Conservation (phyloP, 1,140 invertebrate species). For the Drosophila kurseongensis region DNA sequence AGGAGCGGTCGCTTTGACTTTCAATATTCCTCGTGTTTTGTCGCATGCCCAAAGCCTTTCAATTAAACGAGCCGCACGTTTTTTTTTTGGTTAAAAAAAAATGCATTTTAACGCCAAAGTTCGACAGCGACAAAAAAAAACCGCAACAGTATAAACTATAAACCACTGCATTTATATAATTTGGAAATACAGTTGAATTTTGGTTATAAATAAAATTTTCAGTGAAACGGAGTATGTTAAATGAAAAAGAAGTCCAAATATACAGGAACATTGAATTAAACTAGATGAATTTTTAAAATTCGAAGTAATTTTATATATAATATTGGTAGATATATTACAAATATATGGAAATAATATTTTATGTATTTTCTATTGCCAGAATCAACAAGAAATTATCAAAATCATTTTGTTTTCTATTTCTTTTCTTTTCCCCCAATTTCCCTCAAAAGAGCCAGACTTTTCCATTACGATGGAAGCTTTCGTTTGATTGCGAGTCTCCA, state of each 20-base stretch:
- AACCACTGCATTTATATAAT: conserved; percentile 26
- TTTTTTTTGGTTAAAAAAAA: conserved; percentile 39
- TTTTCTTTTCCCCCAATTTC: neutral
- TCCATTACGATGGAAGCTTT: conserved; percentile 20
- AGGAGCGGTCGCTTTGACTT: conserved; percentile 40
- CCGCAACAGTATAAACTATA: conserved; percentile 23
- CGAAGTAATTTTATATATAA: too few species aligned
- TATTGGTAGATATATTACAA: too few species aligned
- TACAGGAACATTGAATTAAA: neutral
- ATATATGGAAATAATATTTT: neutral
- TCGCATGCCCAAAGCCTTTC: conserved; percentile 71
- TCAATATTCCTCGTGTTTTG: conserved; percentile 58
- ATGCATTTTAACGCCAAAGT: conserved; percentile 66
- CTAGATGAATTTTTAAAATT: neutral
- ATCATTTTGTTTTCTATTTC: too few species aligned
- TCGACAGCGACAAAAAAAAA: conserved; percentile 43
- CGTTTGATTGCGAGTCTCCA: conserved; percentile 19
- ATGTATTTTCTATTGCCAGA: neutral
- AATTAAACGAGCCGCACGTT: conserved; percentile 69
- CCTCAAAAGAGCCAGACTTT: neutral
- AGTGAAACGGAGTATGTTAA: too few species aligned
- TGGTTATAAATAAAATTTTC: neutral
- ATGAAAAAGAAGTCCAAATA: too few species aligned
- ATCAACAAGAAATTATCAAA: too few species aligned
- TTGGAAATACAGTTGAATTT: conserved; percentile 31